Evolutionary conservation across 1,140 invertebrate species (phyloP).

Genomic region (Tetramorium parvispinum): DNA sequence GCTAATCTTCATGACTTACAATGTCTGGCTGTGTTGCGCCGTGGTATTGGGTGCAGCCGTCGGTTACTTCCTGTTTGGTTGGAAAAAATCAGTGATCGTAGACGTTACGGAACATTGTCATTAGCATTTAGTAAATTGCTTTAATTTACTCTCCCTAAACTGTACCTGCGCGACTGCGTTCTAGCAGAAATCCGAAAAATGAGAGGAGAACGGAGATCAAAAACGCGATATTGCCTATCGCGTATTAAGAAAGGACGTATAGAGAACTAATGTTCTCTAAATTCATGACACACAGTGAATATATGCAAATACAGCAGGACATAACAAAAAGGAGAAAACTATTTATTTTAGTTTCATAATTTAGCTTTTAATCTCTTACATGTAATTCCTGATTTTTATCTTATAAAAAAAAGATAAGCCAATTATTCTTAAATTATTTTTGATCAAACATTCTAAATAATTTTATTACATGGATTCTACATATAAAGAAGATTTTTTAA

Average conservation of each 20-base stretch:
- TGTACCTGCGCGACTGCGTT: slow-evolving; percentile 16
- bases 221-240: not conserved
- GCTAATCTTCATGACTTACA: slow-evolving; percentile 99
- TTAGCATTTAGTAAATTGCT: slow-evolving; percentile 82
- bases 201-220: slow-evolving; percentile 5
- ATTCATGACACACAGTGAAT: slow-evolving; percentile 44
- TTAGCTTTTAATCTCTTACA: not conserved
- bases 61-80: slow-evolving; percentile 97
- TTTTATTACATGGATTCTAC: slow-evolving; percentile 41
- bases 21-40: slow-evolving; percentile 96
- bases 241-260: not conserved
- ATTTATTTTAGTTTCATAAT: slow-evolving; percentile 55
- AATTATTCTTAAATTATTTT: slow-evolving; percentile 21
- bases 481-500: not conserved
- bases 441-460: slow-evolving; percentile 16
- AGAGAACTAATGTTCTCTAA: slow-evolving; percentile 37
- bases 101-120: slow-evolving; percentile 98
- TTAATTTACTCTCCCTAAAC: not conserved
- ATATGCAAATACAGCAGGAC: slow-evolving; percentile 23
- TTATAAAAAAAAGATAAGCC: not conserved
- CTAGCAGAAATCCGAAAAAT: slow-evolving; percentile 22
- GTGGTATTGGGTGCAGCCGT: slow-evolving; percentile 95
- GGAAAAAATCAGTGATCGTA: slow-evolving; percentile 95
- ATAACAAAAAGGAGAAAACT: not conserved
- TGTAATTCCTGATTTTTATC: slow-evolving; percentile 1